A percentile compares a stretch with the other conserved stretches of the same genome.
Conservation (phyloP, 2,113 vertebrate genomes). For the Hypomesus transpacificus region DNA sequence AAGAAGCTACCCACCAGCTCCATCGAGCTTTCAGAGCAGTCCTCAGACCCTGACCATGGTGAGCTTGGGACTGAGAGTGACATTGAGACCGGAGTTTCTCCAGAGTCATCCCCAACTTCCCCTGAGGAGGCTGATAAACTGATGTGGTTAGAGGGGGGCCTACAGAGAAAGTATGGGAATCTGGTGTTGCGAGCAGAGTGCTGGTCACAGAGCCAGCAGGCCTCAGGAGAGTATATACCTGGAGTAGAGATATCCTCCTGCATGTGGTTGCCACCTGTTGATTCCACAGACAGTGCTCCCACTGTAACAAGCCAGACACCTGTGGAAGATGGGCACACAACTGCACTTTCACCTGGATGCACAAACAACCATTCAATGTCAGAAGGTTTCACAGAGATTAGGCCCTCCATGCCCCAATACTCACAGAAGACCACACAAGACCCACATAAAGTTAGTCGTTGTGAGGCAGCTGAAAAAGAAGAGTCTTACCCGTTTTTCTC, state of each 20-base stretch:
- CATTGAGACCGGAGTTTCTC: not conserved
- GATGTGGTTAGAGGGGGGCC: not conserved
- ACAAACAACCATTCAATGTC: constrained; percentile 25
- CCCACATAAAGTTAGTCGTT: not conserved
- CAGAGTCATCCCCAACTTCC: not conserved
- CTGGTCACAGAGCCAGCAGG: not conserved
- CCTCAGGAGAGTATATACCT: not conserved
- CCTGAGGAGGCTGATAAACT: constrained; percentile 19
- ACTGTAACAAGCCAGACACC: constrained; percentile 23
- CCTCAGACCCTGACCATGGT: not conserved
- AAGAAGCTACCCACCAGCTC: not conserved
- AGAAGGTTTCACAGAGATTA: constrained; percentile 22
- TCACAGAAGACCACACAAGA: not conserved
- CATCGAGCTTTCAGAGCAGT: not conserved
- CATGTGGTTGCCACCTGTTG: not conserved
- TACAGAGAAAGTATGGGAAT: constrained; percentile 3
- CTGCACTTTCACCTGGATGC: constrained; percentile 17
- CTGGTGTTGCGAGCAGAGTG: not conserved
- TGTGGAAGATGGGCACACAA: constrained; percentile 29
- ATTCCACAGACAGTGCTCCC: not conserved
- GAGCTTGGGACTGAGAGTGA: not conserved
- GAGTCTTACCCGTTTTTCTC: constrained; percentile 28
- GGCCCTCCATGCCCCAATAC: not conserved
- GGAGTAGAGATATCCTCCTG: too few relatives aligned
- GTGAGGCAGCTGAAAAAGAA: constrained; percentile 24